phyloP scores from a whole-genome alignment of 2,797 vertebrate species.

The Manis javanica region DNA sequence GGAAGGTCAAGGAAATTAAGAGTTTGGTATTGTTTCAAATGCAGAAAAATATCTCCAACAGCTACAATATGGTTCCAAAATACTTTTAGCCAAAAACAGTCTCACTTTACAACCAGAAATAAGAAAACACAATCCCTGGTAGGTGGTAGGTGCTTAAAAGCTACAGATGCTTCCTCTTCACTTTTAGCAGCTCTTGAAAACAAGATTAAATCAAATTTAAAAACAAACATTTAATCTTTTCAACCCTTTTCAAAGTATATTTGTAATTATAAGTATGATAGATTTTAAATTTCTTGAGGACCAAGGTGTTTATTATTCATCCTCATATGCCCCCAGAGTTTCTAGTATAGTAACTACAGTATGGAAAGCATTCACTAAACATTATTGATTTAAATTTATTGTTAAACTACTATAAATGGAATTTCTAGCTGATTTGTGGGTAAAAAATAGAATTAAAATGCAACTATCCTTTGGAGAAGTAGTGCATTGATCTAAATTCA shows the following conservation, averaged over 20 bases:
- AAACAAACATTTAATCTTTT: conserved; percentile 53
- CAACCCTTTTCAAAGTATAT: background rate
- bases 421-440: background rate
- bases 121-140: background rate
- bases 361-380: conserved; percentile 30
- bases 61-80: background rate
- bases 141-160: background rate
- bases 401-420: background rate
- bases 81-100: conserved; percentile 17
- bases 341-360: background rate
- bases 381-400: conserved; percentile 39
- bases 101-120: background rate
- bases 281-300: conserved; percentile 54
- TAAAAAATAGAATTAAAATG: background rate
- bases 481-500: background rate
- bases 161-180: background rate
- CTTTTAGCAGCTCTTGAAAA: background rate
- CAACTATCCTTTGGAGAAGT: background rate
- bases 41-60: background rate
- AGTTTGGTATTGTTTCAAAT: background rate
- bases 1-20: conserved; percentile 32
- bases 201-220: conserved; percentile 43
- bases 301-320: background rate
- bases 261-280: background rate
- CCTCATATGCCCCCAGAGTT: background rate